phyloP scores from a whole-genome alignment of 30 jellyfish, hydroid and myxozoan species.

The Catostylus mosaicus region DNA sequence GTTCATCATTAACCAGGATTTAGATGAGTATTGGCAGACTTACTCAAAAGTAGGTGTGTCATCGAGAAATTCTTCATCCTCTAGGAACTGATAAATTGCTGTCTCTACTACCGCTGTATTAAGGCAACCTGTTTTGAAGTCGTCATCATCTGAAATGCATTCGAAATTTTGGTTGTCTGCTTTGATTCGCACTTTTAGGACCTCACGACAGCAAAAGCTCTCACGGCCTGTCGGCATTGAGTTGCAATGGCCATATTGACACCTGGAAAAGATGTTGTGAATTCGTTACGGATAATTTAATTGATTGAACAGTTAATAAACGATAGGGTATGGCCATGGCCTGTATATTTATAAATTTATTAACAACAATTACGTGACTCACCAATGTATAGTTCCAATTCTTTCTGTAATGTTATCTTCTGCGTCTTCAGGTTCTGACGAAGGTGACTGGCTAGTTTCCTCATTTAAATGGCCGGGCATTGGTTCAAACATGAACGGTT shows the following conservation, averaged over 20 bases:
- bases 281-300: neutral
- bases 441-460: too few species aligned
- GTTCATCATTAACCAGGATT: too few species aligned
- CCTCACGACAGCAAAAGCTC: slow-evolving; percentile 29
- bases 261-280: neutral
- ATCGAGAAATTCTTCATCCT: slow-evolving; percentile 36
- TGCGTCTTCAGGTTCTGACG: too few species aligned
- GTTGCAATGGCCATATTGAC: slow-evolving; percentile 14
- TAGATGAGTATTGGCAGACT: too few species aligned
- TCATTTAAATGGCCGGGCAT: too few species aligned
- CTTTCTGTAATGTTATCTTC: slow-evolving; percentile 26
- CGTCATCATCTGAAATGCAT: slow-evolving; percentile 15
- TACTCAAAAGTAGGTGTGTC: slow-evolving; percentile 30
- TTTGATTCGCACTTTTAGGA: slow-evolving; percentile 4
- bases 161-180: slow-evolving; percentile 10
- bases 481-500: too few species aligned
- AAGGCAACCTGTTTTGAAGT: slow-evolving; percentile 24
- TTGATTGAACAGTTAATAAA: neutral
- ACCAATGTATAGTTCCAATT: slow-evolving; percentile 22
- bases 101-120: slow-evolving; percentile 35
- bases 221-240: slow-evolving; percentile 33
- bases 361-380: neutral
- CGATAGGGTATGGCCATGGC: neutral
- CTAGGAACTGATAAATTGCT: slow-evolving; percentile 15
- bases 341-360: neutral